A percentile compares a stretch with the other conserved stretches of the same genome.
Conservation (phyloP, 2,113 vertebrate species). For the Grantiella picta region DNA sequence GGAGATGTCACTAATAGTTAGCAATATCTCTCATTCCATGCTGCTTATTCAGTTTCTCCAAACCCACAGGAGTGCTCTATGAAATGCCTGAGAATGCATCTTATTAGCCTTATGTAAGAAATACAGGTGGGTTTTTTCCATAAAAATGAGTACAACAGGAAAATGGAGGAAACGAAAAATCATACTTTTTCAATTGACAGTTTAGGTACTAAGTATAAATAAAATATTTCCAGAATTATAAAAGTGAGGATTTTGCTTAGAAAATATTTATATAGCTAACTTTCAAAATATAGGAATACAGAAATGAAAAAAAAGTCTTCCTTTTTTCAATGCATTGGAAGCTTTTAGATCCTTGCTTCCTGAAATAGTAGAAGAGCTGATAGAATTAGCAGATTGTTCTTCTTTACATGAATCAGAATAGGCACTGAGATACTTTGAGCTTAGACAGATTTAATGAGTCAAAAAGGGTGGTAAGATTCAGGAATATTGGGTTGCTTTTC, state of each 20-base stretch:
- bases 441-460: neutral
- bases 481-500: neutral
- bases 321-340: neutral
- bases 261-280: neutral
- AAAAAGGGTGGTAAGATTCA: neutral
- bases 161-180: neutral
- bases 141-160: neutral
- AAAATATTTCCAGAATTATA: neutral
- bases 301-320: neutral
- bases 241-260: neutral
- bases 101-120: neutral
- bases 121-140: neutral
- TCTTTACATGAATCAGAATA: neutral
- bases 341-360: neutral
- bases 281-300: neutral
- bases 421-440: neutral
- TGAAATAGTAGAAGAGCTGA: neutral
- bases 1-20: neutral
- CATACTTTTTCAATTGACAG: neutral
- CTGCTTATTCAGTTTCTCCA: neutral
- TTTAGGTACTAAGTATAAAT: neutral
- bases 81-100: neutral
- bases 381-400: neutral
- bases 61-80: neutral
- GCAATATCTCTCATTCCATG: neutral